These are phyloP conservation scores for Ennomos erosarius DNA, from an alignment of 2,888 invertebrate genomes.

Conservation along the genomic window DNA sequence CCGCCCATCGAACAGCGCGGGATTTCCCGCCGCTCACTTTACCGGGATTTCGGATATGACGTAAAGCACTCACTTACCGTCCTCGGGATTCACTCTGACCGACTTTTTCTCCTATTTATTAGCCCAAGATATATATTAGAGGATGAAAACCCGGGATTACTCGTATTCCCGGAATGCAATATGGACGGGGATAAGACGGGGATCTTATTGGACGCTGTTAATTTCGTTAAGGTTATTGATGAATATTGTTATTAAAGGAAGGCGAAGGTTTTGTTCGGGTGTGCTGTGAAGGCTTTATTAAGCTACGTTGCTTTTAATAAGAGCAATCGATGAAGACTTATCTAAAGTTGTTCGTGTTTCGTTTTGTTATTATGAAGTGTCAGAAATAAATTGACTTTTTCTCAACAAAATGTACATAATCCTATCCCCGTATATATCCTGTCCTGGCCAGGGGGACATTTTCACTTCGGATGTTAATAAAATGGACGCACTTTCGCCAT, in stretches of 20 bases:
- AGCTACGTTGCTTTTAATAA: slow-evolving; percentile 33
- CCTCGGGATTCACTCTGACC: slow-evolving; percentile 66
- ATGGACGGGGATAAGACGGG: slow-evolving; percentile 48
- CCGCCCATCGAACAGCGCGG: slow-evolving; percentile 80
- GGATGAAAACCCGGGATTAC: slow-evolving; percentile 70
- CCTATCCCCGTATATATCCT: too few species aligned
- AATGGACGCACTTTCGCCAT: too few species aligned
- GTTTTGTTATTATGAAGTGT: too few species aligned
- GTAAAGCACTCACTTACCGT: slow-evolving; percentile 81
- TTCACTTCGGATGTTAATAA: too few species aligned
- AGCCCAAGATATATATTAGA: slow-evolving; percentile 73
- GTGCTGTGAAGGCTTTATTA: slow-evolving; percentile 36
- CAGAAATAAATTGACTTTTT: too few species aligned
- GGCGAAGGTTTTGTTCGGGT: slow-evolving; percentile 25
- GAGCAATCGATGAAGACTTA: slow-evolving; percentile 15
- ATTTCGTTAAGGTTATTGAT: slow-evolving; percentile 51
- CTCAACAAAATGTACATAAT: too few species aligned
- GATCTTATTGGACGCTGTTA: slow-evolving; percentile 58
- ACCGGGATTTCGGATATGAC: slow-evolving; percentile 85
- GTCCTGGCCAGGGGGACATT: too few species aligned
- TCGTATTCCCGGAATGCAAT: slow-evolving; percentile 63
- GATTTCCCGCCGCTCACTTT: slow-evolving; percentile 81
- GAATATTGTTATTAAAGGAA: slow-evolving; percentile 45
- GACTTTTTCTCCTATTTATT: slow-evolving; percentile 82
- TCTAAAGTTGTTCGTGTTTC: not conserved